phyloP scores from a whole-genome alignment of 2,113 vertebrate species.

The Hyaena hyaena region DNA sequence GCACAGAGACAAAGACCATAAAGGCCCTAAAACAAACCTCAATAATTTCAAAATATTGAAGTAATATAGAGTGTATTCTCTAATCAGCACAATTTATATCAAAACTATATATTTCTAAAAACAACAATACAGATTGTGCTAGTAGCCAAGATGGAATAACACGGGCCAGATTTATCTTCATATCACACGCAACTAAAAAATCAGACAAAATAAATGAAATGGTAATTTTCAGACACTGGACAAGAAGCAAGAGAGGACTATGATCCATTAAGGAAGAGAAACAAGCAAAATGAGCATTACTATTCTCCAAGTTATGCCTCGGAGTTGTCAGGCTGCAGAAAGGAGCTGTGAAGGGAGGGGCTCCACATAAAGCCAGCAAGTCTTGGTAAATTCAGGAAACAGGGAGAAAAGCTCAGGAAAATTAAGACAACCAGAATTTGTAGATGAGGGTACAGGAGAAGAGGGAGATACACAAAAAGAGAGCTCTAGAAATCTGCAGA shows the following conservation, averaged over 20 bases:
- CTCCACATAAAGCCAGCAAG: background rate
- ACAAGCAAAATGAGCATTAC: background rate
- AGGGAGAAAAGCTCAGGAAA: background rate
- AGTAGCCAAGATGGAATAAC: background rate
- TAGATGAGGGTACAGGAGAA: background rate
- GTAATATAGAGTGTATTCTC: background rate
- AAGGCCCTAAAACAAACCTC: background rate
- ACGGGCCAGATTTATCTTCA: background rate
- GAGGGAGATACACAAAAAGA: background rate
- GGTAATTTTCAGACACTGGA: background rate
- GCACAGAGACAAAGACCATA: background rate
- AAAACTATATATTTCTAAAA: background rate
- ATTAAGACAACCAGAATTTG: background rate
- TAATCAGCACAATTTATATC: background rate
- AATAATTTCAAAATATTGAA: background rate
- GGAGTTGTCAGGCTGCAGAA: background rate
- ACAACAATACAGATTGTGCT: background rate
- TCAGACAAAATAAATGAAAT: background rate
- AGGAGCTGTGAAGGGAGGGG: background rate
- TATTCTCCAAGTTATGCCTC: background rate
- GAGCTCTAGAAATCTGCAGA: background rate
- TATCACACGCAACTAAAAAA: constrained; percentile 17
- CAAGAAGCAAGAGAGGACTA: background rate
- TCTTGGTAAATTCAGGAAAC: background rate
- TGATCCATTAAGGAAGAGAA: background rate